Percentiles rank a stretch among this genome's conserved stretches.
phyloP scores from a whole-genome alignment of 2,113 vertebrate species.

The Bubo bubo region DNA sequence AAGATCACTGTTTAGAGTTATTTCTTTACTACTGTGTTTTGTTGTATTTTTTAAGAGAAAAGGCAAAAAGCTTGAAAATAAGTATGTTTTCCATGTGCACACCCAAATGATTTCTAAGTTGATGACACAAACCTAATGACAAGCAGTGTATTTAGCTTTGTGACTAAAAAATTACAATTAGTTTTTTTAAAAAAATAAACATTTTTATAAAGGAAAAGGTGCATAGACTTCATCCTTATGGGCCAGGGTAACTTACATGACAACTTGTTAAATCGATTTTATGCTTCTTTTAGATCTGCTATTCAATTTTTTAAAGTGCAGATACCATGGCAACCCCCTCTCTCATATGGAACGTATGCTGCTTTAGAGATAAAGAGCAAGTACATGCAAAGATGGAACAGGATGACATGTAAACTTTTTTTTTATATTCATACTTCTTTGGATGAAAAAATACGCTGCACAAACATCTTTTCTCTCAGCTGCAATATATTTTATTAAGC shows the following conservation, averaged over 20 bases:
- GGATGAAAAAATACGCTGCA: not conserved
- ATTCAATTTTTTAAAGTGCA: constrained; percentile 71
- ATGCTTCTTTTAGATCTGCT: constrained; percentile 73
- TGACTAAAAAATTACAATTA: not conserved
- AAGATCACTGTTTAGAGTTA: not conserved
- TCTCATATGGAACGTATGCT: constrained; percentile 68
- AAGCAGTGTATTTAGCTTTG: not conserved
- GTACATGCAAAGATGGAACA: constrained; percentile 67
- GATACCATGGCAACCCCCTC: constrained; percentile 72
- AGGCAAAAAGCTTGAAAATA: not conserved
- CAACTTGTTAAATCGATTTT: constrained; percentile 73
- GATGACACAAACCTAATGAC: not conserved
- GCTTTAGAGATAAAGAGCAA: constrained; percentile 73
- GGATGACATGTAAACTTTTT: constrained; percentile 61
- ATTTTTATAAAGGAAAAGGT: constrained; percentile 14
- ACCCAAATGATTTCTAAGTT: not conserved
- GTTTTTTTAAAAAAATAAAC: not conserved
- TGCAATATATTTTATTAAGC: not conserved
- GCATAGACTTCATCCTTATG: constrained; percentile 20
- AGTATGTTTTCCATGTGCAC: not conserved
- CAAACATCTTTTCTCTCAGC: not conserved
- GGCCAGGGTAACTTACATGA: constrained; percentile 68
- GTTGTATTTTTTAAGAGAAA: not conserved
- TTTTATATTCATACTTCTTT: constrained; percentile 17
- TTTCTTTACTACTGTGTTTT: not conserved